Percentiles rank a stretch among this genome's conserved stretches.
phyloP scores from a whole-genome alignment of 2,797 vertebrate species.

The Pogonophryne albipinna region DNA sequence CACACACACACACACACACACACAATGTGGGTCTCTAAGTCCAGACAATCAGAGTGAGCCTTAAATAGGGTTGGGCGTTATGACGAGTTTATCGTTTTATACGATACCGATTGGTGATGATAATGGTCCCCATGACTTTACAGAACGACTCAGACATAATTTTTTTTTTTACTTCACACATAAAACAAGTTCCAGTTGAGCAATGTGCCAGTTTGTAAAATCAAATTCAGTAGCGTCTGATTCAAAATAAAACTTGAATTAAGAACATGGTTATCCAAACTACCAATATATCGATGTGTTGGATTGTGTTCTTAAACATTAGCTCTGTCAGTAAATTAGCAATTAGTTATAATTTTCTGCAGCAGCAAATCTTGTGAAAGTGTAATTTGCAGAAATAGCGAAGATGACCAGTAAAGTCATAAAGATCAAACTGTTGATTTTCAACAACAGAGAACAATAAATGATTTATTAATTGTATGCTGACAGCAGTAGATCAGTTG shows the following conservation, averaged over 20 bases:
- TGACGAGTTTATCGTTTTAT: no score
- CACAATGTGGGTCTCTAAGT: neutral
- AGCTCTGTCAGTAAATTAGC: no score
- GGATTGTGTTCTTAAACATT: no score
- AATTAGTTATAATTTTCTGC: no score
- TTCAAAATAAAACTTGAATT: neutral
- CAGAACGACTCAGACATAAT: neutral
- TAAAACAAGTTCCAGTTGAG: neutral
- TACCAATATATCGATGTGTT: no score
- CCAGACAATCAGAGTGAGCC: neutral
- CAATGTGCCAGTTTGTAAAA: neutral
- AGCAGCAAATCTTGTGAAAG: neutral
- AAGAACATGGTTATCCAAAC: no score
- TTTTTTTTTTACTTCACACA: neutral
- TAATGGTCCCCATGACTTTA: neutral
- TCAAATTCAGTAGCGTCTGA: neutral
- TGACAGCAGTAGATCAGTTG: conserved; percentile 15
- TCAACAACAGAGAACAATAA: neutral
- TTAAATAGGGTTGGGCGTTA: no score
- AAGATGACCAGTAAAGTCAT: neutral
- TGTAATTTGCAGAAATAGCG: neutral
- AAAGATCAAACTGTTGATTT: neutral
- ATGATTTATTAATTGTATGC: neutral
- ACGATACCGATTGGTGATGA: no score
- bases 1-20: neutral